phyloP scores from a whole-genome alignment of 2,113 vertebrate genomes.

The Bufo gargarizans region DNA sequence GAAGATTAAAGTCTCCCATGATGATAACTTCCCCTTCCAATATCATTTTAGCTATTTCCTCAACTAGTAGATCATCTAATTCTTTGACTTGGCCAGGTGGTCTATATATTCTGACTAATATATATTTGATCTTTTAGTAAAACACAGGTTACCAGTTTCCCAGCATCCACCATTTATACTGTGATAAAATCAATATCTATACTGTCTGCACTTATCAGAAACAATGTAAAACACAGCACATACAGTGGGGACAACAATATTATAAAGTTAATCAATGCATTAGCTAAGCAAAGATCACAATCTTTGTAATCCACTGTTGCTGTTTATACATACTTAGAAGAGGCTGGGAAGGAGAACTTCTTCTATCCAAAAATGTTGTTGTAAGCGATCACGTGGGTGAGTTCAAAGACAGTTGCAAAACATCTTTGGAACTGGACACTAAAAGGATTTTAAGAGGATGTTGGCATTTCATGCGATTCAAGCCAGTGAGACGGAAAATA shows the following conservation, averaged over 20 bases:
- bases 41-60: too few relatives aligned
- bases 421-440: neutral
- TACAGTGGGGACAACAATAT: neutral
- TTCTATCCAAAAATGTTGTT: conserved; percentile 1
- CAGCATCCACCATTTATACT: too few relatives aligned
- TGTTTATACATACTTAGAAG: neutral
- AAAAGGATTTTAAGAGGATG: neutral
- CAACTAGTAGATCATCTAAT: too few relatives aligned
- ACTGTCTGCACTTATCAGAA: neutral
- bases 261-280: neutral
- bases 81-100: too few relatives aligned
- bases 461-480: neutral
- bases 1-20: too few relatives aligned
- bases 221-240: neutral
- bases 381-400: neutral
- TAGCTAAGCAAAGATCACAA: neutral
- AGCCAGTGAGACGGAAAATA: neutral
- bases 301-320: neutral
- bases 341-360: neutral
- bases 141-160: too few relatives aligned
- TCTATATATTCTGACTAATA: too few relatives aligned
- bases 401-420: conserved; percentile 34
- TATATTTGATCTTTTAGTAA: too few relatives aligned
- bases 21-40: too few relatives aligned
- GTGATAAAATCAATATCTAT: too few relatives aligned